phyloP scores from a whole-genome alignment of 2,888 invertebrate species.

The Rhingia campestris region DNA sequence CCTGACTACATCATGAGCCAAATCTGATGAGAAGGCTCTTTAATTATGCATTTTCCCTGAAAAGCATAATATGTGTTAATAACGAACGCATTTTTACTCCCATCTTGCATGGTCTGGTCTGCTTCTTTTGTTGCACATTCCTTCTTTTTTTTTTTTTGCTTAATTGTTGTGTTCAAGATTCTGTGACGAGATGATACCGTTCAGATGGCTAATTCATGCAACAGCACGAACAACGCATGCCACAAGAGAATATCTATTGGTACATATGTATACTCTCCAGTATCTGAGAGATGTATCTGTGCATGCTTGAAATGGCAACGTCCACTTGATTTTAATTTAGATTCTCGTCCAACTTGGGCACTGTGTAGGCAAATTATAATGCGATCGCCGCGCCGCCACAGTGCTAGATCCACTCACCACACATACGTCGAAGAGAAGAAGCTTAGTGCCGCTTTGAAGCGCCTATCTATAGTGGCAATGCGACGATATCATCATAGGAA shows the following conservation, averaged over 20 bases:
- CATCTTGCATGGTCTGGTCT: background rate
- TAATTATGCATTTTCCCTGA: background rate
- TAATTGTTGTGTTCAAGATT: conserved; percentile 58
- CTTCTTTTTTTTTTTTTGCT: background rate
- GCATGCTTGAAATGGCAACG: conserved; percentile 43
- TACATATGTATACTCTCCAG: conserved; percentile 1
- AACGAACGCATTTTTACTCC: background rate
- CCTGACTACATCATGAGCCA: too few relatives aligned
- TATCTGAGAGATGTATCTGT: conserved; percentile 36
- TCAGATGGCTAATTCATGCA: conserved; percentile 46
- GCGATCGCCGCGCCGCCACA: background rate
- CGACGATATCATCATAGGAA: conserved; percentile 22
- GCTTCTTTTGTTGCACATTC: conserved; percentile 26
- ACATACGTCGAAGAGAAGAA: background rate
- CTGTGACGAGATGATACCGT: conserved; percentile 53
- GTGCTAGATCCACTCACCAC: background rate
- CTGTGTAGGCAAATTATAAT: conserved; percentile 25
- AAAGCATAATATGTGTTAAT: conserved; percentile 17
- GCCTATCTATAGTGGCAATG: conserved; percentile 23
- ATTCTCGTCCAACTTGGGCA: conserved; percentile 17
- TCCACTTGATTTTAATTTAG: conserved; percentile 52
- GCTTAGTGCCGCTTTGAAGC: background rate
- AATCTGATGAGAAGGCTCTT: background rate
- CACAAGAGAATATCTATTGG: background rate
- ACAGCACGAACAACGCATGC: conserved; percentile 23